Conservation (phyloP, 1,140 invertebrate genomes). For the honey bee (Apis mellifera) region Amel_HAv3.1 CM009934.2:9511001-9511500, state of each 20-base stretch:
- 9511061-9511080: constrained; percentile 68
- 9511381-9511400: constrained; percentile 36
- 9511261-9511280: background rate
- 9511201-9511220: background rate
- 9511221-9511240: background rate
- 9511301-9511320: background rate
- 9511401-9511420: constrained; percentile 44
- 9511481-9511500: constrained; percentile 35
- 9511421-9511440: constrained; percentile 40
- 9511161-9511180: background rate
- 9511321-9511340: background rate
- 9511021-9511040: constrained; percentile 59
- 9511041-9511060: constrained; percentile 71
- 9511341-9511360: background rate
- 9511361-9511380: background rate
- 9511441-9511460: constrained; percentile 55
- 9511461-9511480: constrained; percentile 63
- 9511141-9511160: background rate
- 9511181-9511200: background rate
- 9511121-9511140: constrained; percentile 8
- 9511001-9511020: constrained; percentile 33
- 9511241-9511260: background rate
- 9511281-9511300: background rate
- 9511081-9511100: constrained; percentile 69
- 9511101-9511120: constrained; percentile 18